Base-by-base conservation (phyloP, 2,888 invertebrate genomes). In the Abrostola triplasia region DNA sequence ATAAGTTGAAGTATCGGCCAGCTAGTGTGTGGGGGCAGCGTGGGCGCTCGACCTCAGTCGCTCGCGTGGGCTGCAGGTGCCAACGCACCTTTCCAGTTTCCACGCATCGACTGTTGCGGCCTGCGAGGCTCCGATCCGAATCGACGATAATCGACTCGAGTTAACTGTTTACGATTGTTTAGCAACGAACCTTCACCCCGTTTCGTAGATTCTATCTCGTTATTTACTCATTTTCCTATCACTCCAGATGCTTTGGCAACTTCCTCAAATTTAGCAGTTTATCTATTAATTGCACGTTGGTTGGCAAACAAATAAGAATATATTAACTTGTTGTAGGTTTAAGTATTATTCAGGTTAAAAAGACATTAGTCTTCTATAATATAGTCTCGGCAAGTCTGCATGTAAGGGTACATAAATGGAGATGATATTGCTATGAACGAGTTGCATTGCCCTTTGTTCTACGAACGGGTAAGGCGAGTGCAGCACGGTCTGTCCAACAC, bases 1-100 rank as follows among this genome's bases (percentile, higher is more conserved):
- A 70, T 70, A 69, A 67, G 59, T 75, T 68, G 60, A 62, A 67
- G 68, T 72, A 55, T 70, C 59, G 69, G 69, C 51, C 66, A 79
- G 77, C 59, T 79, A 65, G 69, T 60, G 64, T 67, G 73, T 73
- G 80, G 80, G 63, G 77, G 87, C 64, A 70, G 87, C 84, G 92
- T 91, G 87, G 91, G 92, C 82, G 88, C 79, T 73, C 87, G 92
- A 89, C 90, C 92, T 91, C 90, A 85, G 82, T 53, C 70, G 73
- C 64, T 72, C 73, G 92, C 91, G 92, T 92, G 92, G 93, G 93
- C 74, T 79, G 90, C 91, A 92, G 92, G 93, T 93, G 92, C 91
- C 91, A 90, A 92, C 91, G 91, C 89, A 90, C 93, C 91, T 91
- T 88, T 90, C 90, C 89, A 90, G 89, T 89, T 88, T 87, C 83